Percentiles rank a stretch among this genome's conserved stretches.
Evolutionary conservation across 2,888 invertebrate species (phyloP).

Genomic region (Strigamia crassipes): DNA sequence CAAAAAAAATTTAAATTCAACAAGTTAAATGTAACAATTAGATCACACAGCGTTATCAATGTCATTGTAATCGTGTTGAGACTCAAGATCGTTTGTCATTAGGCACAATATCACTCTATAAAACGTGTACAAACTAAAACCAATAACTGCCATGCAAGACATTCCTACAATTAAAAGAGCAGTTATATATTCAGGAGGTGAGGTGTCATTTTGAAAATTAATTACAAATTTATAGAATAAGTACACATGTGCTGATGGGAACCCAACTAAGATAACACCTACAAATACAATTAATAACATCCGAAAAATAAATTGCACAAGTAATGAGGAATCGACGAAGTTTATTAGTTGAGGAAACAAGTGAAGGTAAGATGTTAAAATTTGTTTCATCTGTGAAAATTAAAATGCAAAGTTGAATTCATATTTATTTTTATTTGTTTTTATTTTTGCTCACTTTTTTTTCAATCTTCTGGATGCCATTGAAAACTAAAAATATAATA

Average conservation of each 20-base stretch:
- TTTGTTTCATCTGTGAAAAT: too few relatives aligned
- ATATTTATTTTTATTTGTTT: too few relatives aligned
- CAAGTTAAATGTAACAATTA: too few relatives aligned
- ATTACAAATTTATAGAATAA: neutral
- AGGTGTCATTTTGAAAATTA: neutral
- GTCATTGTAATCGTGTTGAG: neutral
- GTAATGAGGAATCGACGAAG: too few relatives aligned
- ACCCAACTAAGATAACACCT: neutral
- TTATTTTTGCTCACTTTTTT: too few relatives aligned
- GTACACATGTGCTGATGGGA: neutral
- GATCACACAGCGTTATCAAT: too few relatives aligned
- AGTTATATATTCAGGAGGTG: neutral
- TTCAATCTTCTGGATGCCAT: too few relatives aligned
- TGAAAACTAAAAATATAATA: too few relatives aligned
- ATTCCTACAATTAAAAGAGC: neutral
- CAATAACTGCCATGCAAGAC: neutral
- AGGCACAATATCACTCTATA: neutral
- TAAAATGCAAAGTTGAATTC: too few relatives aligned
- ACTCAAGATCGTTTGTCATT: neutral
- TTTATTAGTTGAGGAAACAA: too few relatives aligned
- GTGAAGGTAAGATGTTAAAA: too few relatives aligned
- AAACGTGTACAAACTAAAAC: neutral
- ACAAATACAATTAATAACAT: neutral
- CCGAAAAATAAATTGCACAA: neutral
- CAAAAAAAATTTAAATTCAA: too few relatives aligned